These are phyloP conservation scores for Chymomyza amoena DNA, from an alignment of 2,888 invertebrate species.

Conservation along the genomic window DNA sequence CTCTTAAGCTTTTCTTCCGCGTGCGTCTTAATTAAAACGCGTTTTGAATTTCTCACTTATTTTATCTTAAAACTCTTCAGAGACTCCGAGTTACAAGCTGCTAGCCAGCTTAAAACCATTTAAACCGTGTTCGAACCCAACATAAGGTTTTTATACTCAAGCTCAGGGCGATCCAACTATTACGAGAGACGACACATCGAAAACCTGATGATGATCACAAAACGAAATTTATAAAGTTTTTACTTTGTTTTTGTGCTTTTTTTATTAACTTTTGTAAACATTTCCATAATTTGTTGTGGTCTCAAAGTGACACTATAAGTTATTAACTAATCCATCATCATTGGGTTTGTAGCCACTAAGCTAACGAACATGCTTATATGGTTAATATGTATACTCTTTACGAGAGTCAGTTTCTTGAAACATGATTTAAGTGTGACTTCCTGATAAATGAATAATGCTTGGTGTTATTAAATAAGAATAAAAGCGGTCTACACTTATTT, in stretches of 20 bases:
- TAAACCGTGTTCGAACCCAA: constrained; percentile 46
- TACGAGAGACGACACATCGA: not conserved
- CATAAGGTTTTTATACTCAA: constrained; percentile 48
- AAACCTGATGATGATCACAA: constrained; percentile 36
- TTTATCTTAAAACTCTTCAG: not conserved
- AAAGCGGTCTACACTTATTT: no score
- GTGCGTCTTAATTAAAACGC: not conserved
- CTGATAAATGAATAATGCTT: no score
- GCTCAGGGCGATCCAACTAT: not conserved
- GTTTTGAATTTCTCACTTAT: not conserved
- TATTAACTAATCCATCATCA: not conserved
- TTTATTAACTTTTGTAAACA: not conserved
- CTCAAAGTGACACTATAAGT: not conserved
- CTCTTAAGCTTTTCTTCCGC: not conserved
- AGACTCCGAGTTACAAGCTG: constrained; percentile 1
- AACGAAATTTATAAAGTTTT: not conserved
- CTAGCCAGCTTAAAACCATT: constrained; percentile 24
- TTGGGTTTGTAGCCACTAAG: not conserved
- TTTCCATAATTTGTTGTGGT: not conserved
- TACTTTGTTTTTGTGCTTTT: not conserved
- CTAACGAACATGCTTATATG: not conserved
- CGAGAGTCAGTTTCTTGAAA: not conserved
- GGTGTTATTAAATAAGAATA: no score
- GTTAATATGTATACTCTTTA: not conserved
- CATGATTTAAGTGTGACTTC: not conserved